Evolutionary conservation across 2,888 invertebrate species (phyloP), one percentile per base, ranked within the genome.

Genomic region (Ctenicera cuprea): DNA sequence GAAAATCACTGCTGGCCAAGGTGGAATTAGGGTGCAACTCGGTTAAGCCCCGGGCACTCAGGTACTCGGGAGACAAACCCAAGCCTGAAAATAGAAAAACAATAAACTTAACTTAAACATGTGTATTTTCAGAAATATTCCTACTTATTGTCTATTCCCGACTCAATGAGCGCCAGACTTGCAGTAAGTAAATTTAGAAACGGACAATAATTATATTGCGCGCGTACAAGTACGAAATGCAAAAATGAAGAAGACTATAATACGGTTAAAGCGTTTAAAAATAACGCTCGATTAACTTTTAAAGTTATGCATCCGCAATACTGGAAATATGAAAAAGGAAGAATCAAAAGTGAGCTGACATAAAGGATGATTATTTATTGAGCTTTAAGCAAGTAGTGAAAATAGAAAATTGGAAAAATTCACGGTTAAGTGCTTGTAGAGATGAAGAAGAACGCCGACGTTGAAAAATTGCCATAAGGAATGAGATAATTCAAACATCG

Each of bases 1-100:
- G 94, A 82, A 97, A 94, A 83, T 97, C 97, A 76, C 96, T 94
- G 82, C 95, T 96, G 57, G 96, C 95, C 79, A 94, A 89, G 69
- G 94, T 93, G 71, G 90, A 91, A 74, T 91, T 92, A 74, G 90
- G 92, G 85, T 91, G 90, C 16, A 90, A 82, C 72, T 90, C 90
- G 38, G 87, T 85, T 80, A 89, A 82, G 41, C 88, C 88, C 76
- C 91, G 85, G 33, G 90, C 88, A 75, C 88, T 89, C 82, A 92
- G 87, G 85, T 92, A 92, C 84, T 92, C 92, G 22, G 91, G 87
- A 71, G 90, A 90, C 79, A 92, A 84, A 76, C 91, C 91, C 80
- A 91, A 85, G 74, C 91, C 91, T 87, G 87, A 73, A 83, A 89
- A 80, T 81, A 43, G 59, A 57, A 9, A 41, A 57, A 50, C 9